Percentiles rank a stretch among this genome's conserved stretches.
These are phyloP conservation scores for Pardalotus punctatus DNA, from an alignment of 2,113 vertebrate genomes.

Conservation along the genomic window DNA sequence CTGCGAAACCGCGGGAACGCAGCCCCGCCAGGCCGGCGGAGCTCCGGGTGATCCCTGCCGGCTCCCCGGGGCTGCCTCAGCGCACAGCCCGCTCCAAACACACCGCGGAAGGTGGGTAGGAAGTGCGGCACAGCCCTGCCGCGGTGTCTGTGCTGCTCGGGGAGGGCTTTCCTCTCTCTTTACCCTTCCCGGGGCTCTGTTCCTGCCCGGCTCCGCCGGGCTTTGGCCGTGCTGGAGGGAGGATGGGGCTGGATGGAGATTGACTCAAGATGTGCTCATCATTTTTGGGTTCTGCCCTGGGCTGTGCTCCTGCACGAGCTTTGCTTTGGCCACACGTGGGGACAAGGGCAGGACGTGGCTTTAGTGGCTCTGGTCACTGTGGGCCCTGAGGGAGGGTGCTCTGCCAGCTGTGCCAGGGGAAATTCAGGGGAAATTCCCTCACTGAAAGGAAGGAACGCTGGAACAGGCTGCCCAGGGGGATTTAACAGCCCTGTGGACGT, in stretches of 20 bases:
- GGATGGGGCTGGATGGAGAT: not conserved
- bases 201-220: not conserved
- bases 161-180: not conserved
- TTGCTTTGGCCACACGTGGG: fast-evolving
- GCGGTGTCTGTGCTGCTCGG: not conserved
- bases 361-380: fast-evolving
- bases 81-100: not conserved
- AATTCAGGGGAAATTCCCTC: not conserved
- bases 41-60: not conserved
- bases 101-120: not conserved
- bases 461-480: not conserved
- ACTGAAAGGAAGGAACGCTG: fast-evolving
- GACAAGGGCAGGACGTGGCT: not conserved
- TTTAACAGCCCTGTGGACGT: not conserved
- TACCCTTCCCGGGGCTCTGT: not conserved
- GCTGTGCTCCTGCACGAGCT: not conserved
- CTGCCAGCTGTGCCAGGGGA: not conserved
- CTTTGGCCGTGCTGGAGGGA: fast-evolving
- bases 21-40: too few species aligned
- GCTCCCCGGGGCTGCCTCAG: not conserved
- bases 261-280: fast-evolving
- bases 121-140: not conserved
- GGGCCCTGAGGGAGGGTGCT: not conserved
- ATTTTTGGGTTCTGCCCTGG: not conserved
- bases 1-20: not conserved